A percentile compares a stretch with the other conserved stretches of the same genome.
Evolutionary conservation across 2,888 invertebrate species (phyloP).

Genomic region (Adineta ricciae): DNA sequence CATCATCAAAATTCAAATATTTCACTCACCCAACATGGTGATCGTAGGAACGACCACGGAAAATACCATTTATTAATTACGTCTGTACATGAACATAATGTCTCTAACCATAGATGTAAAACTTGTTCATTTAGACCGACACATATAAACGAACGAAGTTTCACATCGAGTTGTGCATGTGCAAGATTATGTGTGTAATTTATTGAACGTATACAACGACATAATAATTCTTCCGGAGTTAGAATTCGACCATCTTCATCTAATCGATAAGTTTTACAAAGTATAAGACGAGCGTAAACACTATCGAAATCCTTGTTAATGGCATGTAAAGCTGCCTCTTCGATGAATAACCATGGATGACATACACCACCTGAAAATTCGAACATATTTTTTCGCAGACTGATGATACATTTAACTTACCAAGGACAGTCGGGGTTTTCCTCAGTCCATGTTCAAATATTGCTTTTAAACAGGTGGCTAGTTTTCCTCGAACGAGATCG

Average conservation of each 20-base stretch:
- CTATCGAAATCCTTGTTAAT: conserved; percentile 95
- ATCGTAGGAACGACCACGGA: conserved; percentile 63
- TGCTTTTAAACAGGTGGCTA: conserved; percentile 83
- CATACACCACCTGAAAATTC: conserved; percentile 70
- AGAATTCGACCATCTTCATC: conserved; percentile 98
- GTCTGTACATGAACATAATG: conserved; percentile 76
- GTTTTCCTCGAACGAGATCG: conserved; percentile 79
- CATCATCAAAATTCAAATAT: too few relatives aligned
- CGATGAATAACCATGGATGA: conserved; percentile 97
- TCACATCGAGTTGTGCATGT: conserved; percentile 96
- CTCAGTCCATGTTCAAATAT: conserved; percentile 89
- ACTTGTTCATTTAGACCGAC: conserved; percentile 95
- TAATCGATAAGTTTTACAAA: conserved; percentile 82
- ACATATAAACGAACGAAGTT: conserved; percentile 82
- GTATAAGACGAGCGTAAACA: conserved; percentile 84
- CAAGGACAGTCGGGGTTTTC: conserved; percentile 46
- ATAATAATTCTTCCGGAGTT: conserved; percentile 77
- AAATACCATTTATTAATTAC: conserved; percentile 87
- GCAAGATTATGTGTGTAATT: conserved; percentile 89
- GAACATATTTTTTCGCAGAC: too few relatives aligned
- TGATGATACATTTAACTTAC: neutral
- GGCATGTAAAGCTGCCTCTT: conserved; percentile 87
- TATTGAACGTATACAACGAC: conserved; percentile 78
- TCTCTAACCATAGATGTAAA: conserved; percentile 91
- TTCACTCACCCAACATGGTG: conserved; percentile 74